Base-by-base conservation (phyloP, 1,140 invertebrate species). In the Coenobita brevimanus region DNA sequence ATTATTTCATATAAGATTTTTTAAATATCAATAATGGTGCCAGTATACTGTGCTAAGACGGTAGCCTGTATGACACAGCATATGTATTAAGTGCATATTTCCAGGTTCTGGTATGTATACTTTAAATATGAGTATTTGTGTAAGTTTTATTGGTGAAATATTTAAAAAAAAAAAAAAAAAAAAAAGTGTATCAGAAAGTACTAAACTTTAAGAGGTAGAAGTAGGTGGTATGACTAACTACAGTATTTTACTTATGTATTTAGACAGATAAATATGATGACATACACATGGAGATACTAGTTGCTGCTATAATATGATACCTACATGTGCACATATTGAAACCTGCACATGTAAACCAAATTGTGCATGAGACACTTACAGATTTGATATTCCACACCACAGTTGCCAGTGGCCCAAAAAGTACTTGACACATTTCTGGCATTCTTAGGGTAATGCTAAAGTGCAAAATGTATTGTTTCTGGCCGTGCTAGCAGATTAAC, bases 381-480 rank as follows among this genome's bases (percentile, higher is more conserved):
- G 78, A 80, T 80, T 87, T 87, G 85, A 87, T 87, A 87, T 87
- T 87, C 85, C 85, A 87, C 85, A 87, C 85, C 85, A 87, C 85
- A 87, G 57, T 80, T 78, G 79, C 57, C 75, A 76, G 71, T 80
- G 85, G 71, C 85, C 85, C 85, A 80, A 67, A 71, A 64, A 87
- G 75, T 87, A 75, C 85, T 87, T 13, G 71, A 80, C 67, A 87
- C 78, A 54, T 80, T 80, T 54, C 85, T 87, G 85, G 85, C 85
- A 87, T 87, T 87, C 85, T 87, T 80, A 87, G 21, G 38, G 33
- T 76, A 21, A 76, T 54, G 54, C 54, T n/a, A n/a, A n/a, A n/a
- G n/a, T n/a, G n/a, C n/a, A n/a, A n/a, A n/a, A n/a, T n/a, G n/a
- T n/a, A n/a, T n/a, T n/a, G n/a, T n/a, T n/a, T n/a, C n/a, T n/a